Evolutionary conservation across 2,797 vertebrate species (phyloP), one percentile per base, ranked within the genome.

Genomic region (Trachops cirrhosus): DNA sequence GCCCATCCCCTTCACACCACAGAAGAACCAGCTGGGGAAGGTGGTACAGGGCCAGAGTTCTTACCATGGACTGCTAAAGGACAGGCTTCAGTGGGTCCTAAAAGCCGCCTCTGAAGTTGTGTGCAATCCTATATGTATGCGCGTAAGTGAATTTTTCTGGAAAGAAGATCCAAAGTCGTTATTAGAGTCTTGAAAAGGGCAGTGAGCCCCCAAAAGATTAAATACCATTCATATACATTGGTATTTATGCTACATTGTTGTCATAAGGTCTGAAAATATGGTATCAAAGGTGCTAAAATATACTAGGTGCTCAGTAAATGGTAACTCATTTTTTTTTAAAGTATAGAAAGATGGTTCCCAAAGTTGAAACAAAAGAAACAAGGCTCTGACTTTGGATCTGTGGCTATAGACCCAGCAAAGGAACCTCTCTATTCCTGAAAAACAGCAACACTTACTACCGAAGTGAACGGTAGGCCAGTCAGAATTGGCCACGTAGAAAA

Each of bases 161-260:
- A 95, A 93, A 91, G 44, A 95, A 90, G 52, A 96, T 89, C 62
- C 68, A 86, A 89, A 95, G 29, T 32, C 93, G 22, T 74, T 54
- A 95, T 75, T 39, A 96, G 91, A 96, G 88, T 78, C 59, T 67
- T 29, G 32, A 52, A 96, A 89, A 93, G 54, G 62, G 37, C 52
- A 46, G 18, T 85, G 52, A 95, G 22, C 26, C 41, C 34, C 62
- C 6, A n/a, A 89, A 83, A 92, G 21, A 92, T 67, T 73, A 82
- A 89, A 89, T 91, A 73, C 9, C 48, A 80, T 57, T 54, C 12
- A 57, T 29, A 62, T 37, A 80, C 54, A 41, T 32, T 54, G 14
- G 26, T 68, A 32, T 75, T 75, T 86, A 59, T 67, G 44, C 80
- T 73, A 73, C 46, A 62, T 2, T 48, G 4, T 80, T 73, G 8